These are phyloP conservation scores for Eilema griseolum DNA, from an alignment of 2,888 invertebrate genomes.

Conservation along the genomic window DNA sequence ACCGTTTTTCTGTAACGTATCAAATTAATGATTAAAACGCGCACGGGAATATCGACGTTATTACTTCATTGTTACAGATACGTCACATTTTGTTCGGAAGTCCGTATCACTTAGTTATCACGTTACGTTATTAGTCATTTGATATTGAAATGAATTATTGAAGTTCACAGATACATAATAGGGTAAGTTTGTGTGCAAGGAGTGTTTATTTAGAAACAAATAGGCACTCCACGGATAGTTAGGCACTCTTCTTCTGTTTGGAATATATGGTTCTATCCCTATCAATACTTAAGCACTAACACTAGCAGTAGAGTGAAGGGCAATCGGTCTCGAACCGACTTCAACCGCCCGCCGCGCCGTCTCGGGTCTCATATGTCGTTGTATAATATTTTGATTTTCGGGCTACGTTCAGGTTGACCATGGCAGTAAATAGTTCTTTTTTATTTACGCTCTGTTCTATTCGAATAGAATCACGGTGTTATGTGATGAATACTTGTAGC, in stretches of 20 bases:
- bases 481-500: background rate
- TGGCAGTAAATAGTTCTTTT: no score
- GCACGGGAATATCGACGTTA: slow-evolving; percentile 11
- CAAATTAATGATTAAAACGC: slow-evolving; percentile 10
- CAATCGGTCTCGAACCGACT: no score
- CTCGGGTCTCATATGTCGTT: no score
- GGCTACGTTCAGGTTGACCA: no score
- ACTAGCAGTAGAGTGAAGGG: no score
- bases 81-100: slow-evolving; percentile 45
- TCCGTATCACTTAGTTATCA: slow-evolving; percentile 36
- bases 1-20: background rate
- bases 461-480: background rate
- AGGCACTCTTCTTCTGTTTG: no score
- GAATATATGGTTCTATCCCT: no score
- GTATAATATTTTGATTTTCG: no score
- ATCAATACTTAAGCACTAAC: no score
- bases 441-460: background rate
- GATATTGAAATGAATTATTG: slow-evolving; percentile 47
- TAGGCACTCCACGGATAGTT: background rate
- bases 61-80: slow-evolving; percentile 17
- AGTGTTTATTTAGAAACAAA: background rate
- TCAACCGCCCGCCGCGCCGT: no score
- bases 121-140: slow-evolving; percentile 32
- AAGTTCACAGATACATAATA: slow-evolving; percentile 23
- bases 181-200: background rate